These are phyloP conservation scores for Agrochola lychnidis DNA, from an alignment of 2,888 invertebrate genomes.

Conservation along the genomic window DNA sequence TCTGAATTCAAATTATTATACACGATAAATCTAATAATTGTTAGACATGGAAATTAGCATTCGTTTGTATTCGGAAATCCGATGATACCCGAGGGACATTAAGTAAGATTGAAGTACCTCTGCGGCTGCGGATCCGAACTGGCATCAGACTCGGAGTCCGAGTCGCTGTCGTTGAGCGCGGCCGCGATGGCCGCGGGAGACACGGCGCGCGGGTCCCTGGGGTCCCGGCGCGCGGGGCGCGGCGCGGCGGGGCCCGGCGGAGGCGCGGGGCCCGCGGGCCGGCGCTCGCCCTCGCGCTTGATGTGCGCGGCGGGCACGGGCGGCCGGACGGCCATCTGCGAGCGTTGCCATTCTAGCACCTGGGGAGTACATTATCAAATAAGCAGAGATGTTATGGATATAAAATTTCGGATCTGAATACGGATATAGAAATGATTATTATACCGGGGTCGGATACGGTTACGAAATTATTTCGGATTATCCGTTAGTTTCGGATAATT, in stretches of 20 bases:
- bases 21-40: too few species aligned
- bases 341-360: slow-evolving; percentile 90
- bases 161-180: slow-evolving; percentile 78
- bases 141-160: slow-evolving; percentile 77
- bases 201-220: slow-evolving; percentile 74
- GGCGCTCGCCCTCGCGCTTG: slow-evolving; percentile 79
- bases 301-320: slow-evolving; percentile 76
- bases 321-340: slow-evolving; percentile 83
- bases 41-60: too few species aligned
- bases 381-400: too few species aligned
- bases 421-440: too few species aligned
- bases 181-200: slow-evolving; percentile 84
- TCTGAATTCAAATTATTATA: too few species aligned
- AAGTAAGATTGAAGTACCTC: too few species aligned
- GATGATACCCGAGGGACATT: too few species aligned
- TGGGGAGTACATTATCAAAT: slow-evolving; percentile 51
- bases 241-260: slow-evolving; percentile 77
- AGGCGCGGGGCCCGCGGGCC: slow-evolving; percentile 74
- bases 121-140: slow-evolving; percentile 77
- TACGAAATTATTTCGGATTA: too few species aligned
- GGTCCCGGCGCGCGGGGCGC: slow-evolving; percentile 79
- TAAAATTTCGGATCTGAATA: too few species aligned
- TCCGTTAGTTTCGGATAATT: too few species aligned
- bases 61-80: too few species aligned
- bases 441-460: too few species aligned